Conservation (phyloP, 2,797 vertebrate species). For the Margarornis squamiger region DNA sequence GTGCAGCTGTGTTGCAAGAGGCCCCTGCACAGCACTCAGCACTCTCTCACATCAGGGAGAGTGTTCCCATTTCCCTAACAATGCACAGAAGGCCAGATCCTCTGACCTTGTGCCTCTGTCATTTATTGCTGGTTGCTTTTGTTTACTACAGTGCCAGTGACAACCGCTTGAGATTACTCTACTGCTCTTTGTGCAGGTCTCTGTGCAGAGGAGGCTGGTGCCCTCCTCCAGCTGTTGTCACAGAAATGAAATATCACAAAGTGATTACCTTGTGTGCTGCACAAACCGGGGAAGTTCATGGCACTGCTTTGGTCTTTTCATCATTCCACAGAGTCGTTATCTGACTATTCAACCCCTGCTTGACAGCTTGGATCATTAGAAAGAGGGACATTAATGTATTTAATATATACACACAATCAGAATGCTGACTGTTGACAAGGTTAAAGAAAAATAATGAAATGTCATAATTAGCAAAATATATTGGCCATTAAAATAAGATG, state of each 20-base stretch:
- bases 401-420: not conserved
- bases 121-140: not conserved
- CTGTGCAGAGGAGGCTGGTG: not conserved
- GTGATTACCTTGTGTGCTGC: not conserved
- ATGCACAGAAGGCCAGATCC: not conserved
- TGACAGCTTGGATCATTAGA: not conserved
- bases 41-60: not conserved
- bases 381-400: constrained; percentile 4
- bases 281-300: not conserved
- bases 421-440: constrained; percentile 51
- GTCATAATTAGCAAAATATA: constrained; percentile 58
- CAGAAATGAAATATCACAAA: not conserved
- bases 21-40: accelerated
- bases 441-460: constrained; percentile 57
- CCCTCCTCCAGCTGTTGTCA: not conserved
- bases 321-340: not conserved
- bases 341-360: not conserved
- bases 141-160: not conserved
- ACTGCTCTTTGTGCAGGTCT: not conserved
- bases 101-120: not conserved
- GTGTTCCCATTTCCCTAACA: not conserved
- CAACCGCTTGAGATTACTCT: not conserved
- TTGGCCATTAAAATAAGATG: constrained; percentile 47
- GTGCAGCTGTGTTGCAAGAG: not conserved
- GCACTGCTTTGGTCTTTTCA: constrained; percentile 30